Evolutionary conservation across 2,888 invertebrate genomes (phyloP).

Genomic region (Lagria hirta): DNA sequence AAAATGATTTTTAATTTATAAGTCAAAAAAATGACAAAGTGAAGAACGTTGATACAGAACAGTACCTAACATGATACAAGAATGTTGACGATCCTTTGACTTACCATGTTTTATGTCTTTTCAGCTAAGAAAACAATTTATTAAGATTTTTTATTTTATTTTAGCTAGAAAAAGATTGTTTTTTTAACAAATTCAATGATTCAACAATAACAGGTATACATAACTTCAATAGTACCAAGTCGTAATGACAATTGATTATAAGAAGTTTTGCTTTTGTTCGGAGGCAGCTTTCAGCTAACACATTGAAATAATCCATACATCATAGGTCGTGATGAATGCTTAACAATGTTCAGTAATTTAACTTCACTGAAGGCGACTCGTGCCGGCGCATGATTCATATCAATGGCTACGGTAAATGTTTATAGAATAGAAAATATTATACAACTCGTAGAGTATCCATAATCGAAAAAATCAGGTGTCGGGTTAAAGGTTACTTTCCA

Average conservation of each 20-base stretch:
- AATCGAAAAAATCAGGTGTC: slow-evolving; percentile 22
- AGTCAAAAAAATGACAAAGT: too few species aligned
- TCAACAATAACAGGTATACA: too few species aligned
- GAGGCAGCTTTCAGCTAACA: slow-evolving; percentile 30
- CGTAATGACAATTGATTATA: slow-evolving; percentile 14
- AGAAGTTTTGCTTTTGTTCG: slow-evolving; percentile 31
- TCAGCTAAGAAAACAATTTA: too few species aligned
- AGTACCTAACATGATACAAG: too few species aligned
- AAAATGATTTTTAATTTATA: too few species aligned
- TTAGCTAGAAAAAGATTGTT: too few species aligned
- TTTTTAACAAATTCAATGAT: too few species aligned
- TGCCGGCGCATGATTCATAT: slow-evolving; percentile 41
- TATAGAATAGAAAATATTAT: slow-evolving; percentile 29
- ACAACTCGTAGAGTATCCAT: slow-evolving; percentile 21
- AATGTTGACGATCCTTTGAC: too few species aligned
- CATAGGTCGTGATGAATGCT: slow-evolving; percentile 40
- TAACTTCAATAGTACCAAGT: too few species aligned
- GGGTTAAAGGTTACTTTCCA: slow-evolving; percentile 21
- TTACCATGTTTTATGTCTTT: too few species aligned
- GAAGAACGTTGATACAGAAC: too few species aligned
- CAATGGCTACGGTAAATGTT: slow-evolving; percentile 31
- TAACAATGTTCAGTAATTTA: slow-evolving; percentile 42
- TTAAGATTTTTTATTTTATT: too few species aligned
- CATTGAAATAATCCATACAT: slow-evolving; percentile 38
- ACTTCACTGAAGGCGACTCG: slow-evolving; percentile 44